Conservation (phyloP, 2,888 invertebrate species). For the Chaitophorus viminalis region DNA sequence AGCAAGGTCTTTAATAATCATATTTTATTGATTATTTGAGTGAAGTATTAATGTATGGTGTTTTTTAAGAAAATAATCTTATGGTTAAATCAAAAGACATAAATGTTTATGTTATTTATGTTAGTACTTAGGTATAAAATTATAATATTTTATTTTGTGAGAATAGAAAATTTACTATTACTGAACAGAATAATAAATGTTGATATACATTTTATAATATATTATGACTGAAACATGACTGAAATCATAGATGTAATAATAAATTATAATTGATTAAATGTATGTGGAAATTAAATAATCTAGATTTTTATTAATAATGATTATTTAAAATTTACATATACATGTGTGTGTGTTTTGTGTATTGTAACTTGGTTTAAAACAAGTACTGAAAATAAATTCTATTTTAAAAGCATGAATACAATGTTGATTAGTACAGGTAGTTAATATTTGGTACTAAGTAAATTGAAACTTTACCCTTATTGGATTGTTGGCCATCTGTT, state of each 20-base stretch:
- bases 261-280: constrained; percentile 30
- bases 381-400: constrained; percentile 15
- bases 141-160: background rate
- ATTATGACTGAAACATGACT: constrained; percentile 7
- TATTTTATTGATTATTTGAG: background rate
- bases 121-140: background rate
- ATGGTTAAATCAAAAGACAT: background rate
- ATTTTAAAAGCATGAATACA: constrained; percentile 37
- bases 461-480: constrained; percentile 34
- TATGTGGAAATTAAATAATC: background rate
- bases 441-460: constrained; percentile 45
- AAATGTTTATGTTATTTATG: background rate
- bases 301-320: background rate
- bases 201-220: too few relatives aligned
- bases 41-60: background rate
- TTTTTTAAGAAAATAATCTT: background rate
- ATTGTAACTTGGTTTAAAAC: constrained; percentile 13
- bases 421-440: constrained; percentile 45
- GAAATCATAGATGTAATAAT: constrained; percentile 9
- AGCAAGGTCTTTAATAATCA: background rate
- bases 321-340: constrained; percentile 27
- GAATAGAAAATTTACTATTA: background rate
- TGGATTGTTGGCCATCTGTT: constrained; percentile 37
- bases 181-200: background rate
- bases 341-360: constrained; percentile 35